Conservation (phyloP, 1,140 invertebrate species). For the Trichoplusia ni region DNA sequence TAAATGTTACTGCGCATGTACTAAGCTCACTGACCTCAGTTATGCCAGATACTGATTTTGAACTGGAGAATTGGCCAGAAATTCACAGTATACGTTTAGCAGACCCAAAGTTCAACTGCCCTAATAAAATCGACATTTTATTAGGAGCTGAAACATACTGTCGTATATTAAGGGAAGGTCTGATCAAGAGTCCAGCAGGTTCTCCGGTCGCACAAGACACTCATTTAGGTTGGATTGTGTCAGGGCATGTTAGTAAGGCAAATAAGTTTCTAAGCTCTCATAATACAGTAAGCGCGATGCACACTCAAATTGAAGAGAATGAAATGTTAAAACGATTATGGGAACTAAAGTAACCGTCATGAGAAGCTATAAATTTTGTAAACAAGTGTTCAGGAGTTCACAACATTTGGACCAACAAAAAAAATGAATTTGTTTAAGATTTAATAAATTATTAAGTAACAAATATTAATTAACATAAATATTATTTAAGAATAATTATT, state of each 20-base stretch:
- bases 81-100: constrained; percentile 1
- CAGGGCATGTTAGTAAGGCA: constrained; percentile 22
- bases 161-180: constrained; percentile 13
- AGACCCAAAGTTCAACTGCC: constrained; percentile 4
- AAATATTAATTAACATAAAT: no score
- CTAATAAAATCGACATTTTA: constrained; percentile 24
- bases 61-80: not conserved
- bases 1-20: constrained; percentile 10
- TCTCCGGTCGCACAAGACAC: constrained; percentile 33
- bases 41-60: not conserved
- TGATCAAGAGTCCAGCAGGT: constrained; percentile 25
- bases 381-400: no score
- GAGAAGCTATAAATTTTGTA: no score
- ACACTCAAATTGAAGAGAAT: constrained; percentile 23
- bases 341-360: no score
- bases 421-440: no score
- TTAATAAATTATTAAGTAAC: no score
- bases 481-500: no score
- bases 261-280: not conserved
- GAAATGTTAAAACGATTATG: constrained; percentile 38
- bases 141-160: constrained; percentile 4
- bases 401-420: no score
- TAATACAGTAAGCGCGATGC: constrained; percentile 19
- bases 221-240: constrained; percentile 36
- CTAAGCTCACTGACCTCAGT: constrained; percentile 6